Evolutionary conservation across 2,797 vertebrate genomes (phyloP).

Genomic region (Sternarchorhynchus goeldii): DNA sequence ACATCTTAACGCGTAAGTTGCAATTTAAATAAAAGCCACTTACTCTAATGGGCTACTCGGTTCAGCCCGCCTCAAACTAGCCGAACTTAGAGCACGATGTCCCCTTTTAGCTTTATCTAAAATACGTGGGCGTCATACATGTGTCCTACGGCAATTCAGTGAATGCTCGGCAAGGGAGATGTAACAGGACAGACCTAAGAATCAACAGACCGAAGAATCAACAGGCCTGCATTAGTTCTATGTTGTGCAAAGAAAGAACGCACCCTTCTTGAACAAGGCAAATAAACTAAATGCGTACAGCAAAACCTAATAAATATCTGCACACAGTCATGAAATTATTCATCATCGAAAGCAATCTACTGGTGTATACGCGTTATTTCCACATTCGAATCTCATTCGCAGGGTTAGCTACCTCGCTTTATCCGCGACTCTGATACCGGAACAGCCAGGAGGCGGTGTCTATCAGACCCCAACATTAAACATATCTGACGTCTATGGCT

Average conservation of each 20-base stretch:
- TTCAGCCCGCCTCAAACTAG: not conserved
- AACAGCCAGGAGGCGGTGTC: slow-evolving; percentile 63
- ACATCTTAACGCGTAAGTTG: slow-evolving; percentile 32
- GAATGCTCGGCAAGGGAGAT: too few relatives aligned
- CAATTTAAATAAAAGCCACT: slow-evolving; percentile 35
- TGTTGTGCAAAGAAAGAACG: too few relatives aligned
- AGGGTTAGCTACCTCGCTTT: slow-evolving; percentile 40
- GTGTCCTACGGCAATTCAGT: too few relatives aligned
- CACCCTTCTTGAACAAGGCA: too few relatives aligned
- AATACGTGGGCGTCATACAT: too few relatives aligned
- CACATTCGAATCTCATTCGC: not conserved
- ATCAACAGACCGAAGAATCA: too few relatives aligned
- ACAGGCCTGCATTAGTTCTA: too few relatives aligned
- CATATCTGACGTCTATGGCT: slow-evolving; percentile 65
- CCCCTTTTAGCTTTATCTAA: too few relatives aligned
- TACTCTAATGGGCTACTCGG: slow-evolving; percentile 33
- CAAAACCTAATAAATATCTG: not conserved
- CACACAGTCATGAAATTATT: not conserved
- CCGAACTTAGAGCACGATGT: too few relatives aligned
- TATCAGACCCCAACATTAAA: slow-evolving; percentile 62
- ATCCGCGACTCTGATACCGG: slow-evolving; percentile 46
- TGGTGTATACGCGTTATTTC: not conserved
- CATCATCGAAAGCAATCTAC: not conserved
- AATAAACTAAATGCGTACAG: not conserved
- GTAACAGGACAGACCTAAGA: too few relatives aligned